Percentiles rank a stretch among this genome's conserved stretches.
These are phyloP conservation scores for Halesus radiatus DNA, from an alignment of 1,140 invertebrate genomes.

Conservation along the genomic window DNA sequence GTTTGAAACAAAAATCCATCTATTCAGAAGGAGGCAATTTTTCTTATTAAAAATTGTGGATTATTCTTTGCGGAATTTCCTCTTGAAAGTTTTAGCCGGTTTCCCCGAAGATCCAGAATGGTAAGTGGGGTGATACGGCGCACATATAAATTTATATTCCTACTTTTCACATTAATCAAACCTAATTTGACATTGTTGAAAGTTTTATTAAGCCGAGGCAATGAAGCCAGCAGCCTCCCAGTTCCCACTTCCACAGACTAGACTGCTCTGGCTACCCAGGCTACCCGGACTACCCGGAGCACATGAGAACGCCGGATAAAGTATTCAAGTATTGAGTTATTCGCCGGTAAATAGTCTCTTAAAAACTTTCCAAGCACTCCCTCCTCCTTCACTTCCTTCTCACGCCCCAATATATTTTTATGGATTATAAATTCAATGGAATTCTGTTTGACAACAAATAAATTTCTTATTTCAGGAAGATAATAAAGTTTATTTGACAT, in stretches of 20 bases:
- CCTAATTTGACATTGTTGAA: constrained; percentile 55
- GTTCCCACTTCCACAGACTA: too few relatives aligned
- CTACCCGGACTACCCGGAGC: neutral
- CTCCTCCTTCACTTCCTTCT: neutral
- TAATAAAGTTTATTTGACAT: too few relatives aligned
- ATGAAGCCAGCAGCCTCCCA: neutral
- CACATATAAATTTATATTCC: constrained; percentile 50
- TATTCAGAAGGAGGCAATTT: neutral
- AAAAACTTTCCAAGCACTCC: neutral
- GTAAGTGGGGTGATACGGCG: constrained; percentile 12
- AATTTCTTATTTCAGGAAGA: too few relatives aligned
- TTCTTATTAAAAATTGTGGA: constrained; percentile 24
- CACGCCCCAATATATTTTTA: too few relatives aligned
- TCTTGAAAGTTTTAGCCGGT: neutral
- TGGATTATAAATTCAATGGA: too few relatives aligned
- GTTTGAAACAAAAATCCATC: constrained; percentile 10
- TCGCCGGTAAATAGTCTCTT: constrained; percentile 20
- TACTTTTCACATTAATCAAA: constrained; percentile 56
- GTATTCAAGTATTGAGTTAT: constrained; percentile 18
- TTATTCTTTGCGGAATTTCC: constrained; percentile 1
- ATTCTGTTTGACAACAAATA: neutral
- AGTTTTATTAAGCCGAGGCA: constrained; percentile 52
- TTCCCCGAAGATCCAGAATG: neutral
- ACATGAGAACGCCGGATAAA: neutral
- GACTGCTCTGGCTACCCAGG: neutral